Conservation (phyloP, 2,797 vertebrate genomes). For the Meriones psammophilus region DNA sequence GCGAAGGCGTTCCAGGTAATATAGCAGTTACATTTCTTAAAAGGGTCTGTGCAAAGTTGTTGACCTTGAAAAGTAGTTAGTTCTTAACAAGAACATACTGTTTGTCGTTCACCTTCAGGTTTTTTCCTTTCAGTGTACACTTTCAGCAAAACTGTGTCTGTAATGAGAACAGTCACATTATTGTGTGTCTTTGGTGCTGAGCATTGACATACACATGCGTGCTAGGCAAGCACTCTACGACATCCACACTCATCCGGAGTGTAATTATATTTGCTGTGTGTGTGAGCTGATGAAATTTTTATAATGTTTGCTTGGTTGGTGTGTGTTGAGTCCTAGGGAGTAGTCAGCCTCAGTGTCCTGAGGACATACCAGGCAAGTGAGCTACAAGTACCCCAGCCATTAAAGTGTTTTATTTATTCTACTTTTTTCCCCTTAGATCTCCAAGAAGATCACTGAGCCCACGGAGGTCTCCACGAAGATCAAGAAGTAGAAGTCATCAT, state of each 20-base stretch:
- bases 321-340: neutral
- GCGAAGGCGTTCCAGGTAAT: slow-evolving; percentile 94
- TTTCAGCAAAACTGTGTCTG: neutral
- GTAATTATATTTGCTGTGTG: neutral
- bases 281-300: slow-evolving; percentile 21
- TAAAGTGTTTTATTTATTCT: slow-evolving; percentile 67
- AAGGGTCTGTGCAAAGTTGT: neutral
- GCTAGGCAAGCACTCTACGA: neutral
- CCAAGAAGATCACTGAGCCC: slow-evolving; percentile 95
- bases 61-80: neutral
- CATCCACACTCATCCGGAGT: neutral
- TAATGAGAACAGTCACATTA: neutral
- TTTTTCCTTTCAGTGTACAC: neutral
- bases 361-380: neutral
- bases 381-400: too few relatives aligned
- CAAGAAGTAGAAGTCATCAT: slow-evolving; percentile 97
- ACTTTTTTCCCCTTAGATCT: slow-evolving; percentile 88
- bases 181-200: neutral
- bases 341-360: too few relatives aligned
- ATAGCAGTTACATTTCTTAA: neutral
- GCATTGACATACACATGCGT: neutral
- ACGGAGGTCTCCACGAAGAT: slow-evolving; percentile 95
- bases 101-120: neutral
- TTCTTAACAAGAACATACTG: neutral
- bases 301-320: neutral